Conservation (phyloP, 1,140 invertebrate species). For the Octopus sinensis region DNA sequence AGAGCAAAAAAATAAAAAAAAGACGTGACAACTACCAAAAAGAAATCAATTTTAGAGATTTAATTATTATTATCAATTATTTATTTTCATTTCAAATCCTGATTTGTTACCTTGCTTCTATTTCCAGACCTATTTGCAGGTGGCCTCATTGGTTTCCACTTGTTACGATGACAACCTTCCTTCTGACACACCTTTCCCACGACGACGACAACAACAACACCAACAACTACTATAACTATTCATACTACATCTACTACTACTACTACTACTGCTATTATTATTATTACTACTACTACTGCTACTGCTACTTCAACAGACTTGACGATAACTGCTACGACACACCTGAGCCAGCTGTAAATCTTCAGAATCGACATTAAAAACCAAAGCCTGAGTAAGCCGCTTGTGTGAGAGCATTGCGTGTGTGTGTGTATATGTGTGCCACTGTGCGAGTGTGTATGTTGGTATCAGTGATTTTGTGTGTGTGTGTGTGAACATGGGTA, state of each 20-base stretch:
- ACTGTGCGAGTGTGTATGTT: too few relatives aligned
- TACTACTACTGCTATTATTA: not conserved
- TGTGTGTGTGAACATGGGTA: too few relatives aligned
- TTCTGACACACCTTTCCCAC: not conserved
- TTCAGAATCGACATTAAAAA: too few relatives aligned
- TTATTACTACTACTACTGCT: not conserved
- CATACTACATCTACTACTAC: constrained; percentile 2
- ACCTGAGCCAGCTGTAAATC: not conserved
- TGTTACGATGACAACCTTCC: constrained; percentile 4
- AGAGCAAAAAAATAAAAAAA: too few relatives aligned
- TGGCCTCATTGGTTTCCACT: not conserved
- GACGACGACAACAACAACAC: not conserved
- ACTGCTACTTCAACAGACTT: not conserved
- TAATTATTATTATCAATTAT: too few relatives aligned
- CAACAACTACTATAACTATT: not conserved
- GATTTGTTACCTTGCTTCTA: constrained; percentile 6
- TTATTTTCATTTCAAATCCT: too few relatives aligned
- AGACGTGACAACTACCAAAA: too few relatives aligned
- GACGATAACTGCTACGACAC: not conserved
- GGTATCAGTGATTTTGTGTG: too few relatives aligned
- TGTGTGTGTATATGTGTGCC: too few relatives aligned
- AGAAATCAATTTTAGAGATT: too few relatives aligned
- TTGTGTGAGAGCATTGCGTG: too few relatives aligned
- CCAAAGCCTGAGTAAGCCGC: too few relatives aligned
- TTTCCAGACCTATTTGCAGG: not conserved